These are phyloP conservation scores for Sorex maritimensis DNA, from an alignment of 2,797 vertebrate species.

Conservation along the genomic window DNA sequence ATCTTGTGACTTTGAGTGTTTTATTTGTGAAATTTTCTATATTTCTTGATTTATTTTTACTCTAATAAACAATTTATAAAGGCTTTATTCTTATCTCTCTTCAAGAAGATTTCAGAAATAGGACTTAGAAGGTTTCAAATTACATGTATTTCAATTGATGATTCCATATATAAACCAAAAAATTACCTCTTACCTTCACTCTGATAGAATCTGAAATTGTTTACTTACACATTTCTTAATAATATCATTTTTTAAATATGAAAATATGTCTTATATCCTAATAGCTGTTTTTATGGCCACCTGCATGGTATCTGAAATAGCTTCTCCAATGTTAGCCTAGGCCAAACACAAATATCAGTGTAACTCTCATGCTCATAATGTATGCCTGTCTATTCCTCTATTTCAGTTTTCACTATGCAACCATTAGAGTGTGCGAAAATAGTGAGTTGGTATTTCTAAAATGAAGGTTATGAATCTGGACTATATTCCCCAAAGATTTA, in stretches of 20 bases:
- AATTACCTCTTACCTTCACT: not conserved
- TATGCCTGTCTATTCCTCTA: not conserved
- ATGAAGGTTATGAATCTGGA: conserved; percentile 51
- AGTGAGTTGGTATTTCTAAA: conserved; percentile 61
- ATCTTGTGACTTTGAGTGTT: too few species aligned
- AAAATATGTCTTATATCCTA: not conserved
- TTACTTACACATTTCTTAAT: not conserved
- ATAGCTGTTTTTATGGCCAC: not conserved
- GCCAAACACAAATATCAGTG: conserved; percentile 2
- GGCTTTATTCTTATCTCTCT: conserved; percentile 20
- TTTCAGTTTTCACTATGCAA: not conserved
- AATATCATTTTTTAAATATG: not conserved
- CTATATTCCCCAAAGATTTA: conserved; percentile 62
- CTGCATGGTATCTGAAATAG: not conserved
- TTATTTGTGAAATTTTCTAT: too few species aligned
- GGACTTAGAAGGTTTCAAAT: not conserved
- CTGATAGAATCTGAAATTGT: not conserved
- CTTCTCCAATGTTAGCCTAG: conserved; percentile 25
- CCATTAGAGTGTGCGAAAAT: not conserved
- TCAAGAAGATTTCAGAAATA: not conserved
- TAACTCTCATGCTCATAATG: not conserved
- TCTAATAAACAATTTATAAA: not conserved
- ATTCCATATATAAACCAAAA: not conserved
- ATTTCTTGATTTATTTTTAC: not conserved
- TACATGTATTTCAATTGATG: not conserved